Evolutionary conservation across 2,888 invertebrate genomes (phyloP), one percentile per base, ranked within the genome.

Genomic region (Tipula confusa): DNA sequence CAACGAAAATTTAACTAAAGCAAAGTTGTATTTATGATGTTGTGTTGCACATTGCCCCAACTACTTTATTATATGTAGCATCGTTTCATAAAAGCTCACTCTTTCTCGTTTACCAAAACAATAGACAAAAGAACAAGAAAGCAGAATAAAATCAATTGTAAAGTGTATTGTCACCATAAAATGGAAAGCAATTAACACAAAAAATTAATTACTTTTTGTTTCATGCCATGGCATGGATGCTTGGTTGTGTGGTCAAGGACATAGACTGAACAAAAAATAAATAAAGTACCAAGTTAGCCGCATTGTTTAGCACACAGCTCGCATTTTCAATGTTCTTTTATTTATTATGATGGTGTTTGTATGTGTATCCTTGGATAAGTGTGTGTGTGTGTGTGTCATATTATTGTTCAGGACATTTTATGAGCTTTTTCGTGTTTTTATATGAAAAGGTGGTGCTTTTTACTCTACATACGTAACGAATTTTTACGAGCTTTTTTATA

Each of bases 141-240:
- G 64, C 0, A 24, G 24, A 24, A 24, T 2, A 64, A 64, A 64
- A 64, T 24, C 64, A 24, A 64, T 64, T 64, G 64, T 64, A 64
- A 64, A 64, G 64, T 64, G 24, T 64, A 64, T 64, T 64, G 64
- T 64, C 64, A 64, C 64, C 64, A 64, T 64, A 64, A 64, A 64
- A 64, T 24, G 9, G 64, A 64, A 64, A 64, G 64, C 24, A 64
- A 64, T 64, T 64, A 64, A 24, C 64, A 64, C 64, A 64, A 24
- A 64, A 64, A 64, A 64, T 64, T 64, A 64, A 64, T 64, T 64
- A 24, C 24, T 64, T 64, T 64, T 24, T 64, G 24, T 64, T 24
- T 24, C 0, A 15, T 43, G 15, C 43, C 43, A 64, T 24, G 24
- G 9, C 1, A 64, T 2, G 9, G 24, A 9, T 64, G 11, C 18